Evolutionary conservation across 2,113 vertebrate genomes (phyloP).

Genomic region (Phylloscopus trochiloides): DNA sequence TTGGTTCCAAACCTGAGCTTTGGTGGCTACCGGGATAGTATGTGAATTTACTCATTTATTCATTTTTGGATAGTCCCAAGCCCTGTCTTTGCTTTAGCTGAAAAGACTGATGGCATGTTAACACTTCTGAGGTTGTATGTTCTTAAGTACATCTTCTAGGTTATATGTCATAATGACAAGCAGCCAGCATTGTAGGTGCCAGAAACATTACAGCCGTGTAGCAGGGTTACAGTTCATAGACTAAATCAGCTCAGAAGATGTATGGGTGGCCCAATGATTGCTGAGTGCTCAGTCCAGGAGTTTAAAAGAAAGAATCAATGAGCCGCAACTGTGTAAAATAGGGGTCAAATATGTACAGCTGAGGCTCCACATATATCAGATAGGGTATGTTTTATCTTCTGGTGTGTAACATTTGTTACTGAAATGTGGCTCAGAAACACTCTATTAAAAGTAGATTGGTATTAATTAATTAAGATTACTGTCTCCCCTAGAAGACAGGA

Average conservation of each 20-base stretch:
- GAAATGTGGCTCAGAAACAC: slow-evolving; percentile 62
- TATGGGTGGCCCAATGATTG: slow-evolving; percentile 64
- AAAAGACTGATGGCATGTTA: slow-evolving; percentile 61
- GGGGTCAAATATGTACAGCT: slow-evolving; percentile 80
- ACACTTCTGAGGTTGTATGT: slow-evolving; percentile 66
- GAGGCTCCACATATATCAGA: slow-evolving; percentile 71
- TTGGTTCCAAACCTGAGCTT: neutral
- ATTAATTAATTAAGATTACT: slow-evolving; percentile 69
- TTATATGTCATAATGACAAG: slow-evolving; percentile 76
- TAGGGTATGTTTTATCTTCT: slow-evolving; percentile 57
- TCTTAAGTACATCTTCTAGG: slow-evolving; percentile 69
- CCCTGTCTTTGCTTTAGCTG: slow-evolving; percentile 13
- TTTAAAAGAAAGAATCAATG: slow-evolving; percentile 77
- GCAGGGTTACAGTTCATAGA: slow-evolving; percentile 73
- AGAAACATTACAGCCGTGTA: slow-evolving; percentile 50
- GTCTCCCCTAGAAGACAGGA: neutral
- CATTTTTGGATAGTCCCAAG: neutral
- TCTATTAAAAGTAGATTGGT: slow-evolving; percentile 69
- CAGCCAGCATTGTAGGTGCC: slow-evolving; percentile 25
- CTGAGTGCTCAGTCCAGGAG: slow-evolving; percentile 67
- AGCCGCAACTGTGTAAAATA: slow-evolving; percentile 76
- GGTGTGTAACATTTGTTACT: slow-evolving; percentile 55
- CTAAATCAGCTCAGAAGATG: slow-evolving; percentile 68
- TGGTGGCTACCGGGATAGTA: neutral
- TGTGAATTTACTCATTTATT: neutral